Base-by-base conservation (phyloP, 2,888 invertebrate genomes). In the Lepidochrysops patricia region DNA sequence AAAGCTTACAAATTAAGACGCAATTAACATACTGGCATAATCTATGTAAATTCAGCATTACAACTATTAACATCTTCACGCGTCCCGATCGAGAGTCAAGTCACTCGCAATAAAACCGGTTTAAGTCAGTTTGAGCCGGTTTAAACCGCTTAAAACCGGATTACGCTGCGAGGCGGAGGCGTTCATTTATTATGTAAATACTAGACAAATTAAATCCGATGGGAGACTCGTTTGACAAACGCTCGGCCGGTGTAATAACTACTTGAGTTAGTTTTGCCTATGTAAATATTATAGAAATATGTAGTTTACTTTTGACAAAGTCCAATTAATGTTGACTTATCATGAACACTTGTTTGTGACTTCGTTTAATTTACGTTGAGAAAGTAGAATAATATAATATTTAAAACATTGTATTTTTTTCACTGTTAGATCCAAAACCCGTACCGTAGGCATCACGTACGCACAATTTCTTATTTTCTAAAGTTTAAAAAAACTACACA, bases 171-270 rank as follows among this genome's bases (percentile, higher is more conserved):
- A 80, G 79, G 80, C 78, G 75, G 77, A 82, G 82, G 79, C 82
- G 81, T 82, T 87, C 86, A 87, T 88, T 87, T 86, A 88, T 87
- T 87, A 88, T 87, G 87, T 86, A 87, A 88, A 88, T 88, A 87
- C 84, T 76, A 80, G 84, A 88, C 87, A 86, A 88, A 87, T 87
- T 88, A 88, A 88, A 86, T 86, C 87, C 87, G 72, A 82, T 80
- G 80, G 84, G 85, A 82, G 79, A 84, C 83, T 80, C 80, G 80
- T 82, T 85, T 84, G 85, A 85, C 82, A 85, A 83, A 80, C 79
- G 84, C 74, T 76, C 74, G 74, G 75, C 72, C 71, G 74, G 71
- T 72, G 57, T 67, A 32, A 54, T 54, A 54, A 54, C 54, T 5
- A 54, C 4, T n/a, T 26, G 58, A 64, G 69, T 64, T 68, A 63